Base-by-base conservation (phyloP, 2,888 invertebrate species). In the Drosophila imparisetae region DNA sequence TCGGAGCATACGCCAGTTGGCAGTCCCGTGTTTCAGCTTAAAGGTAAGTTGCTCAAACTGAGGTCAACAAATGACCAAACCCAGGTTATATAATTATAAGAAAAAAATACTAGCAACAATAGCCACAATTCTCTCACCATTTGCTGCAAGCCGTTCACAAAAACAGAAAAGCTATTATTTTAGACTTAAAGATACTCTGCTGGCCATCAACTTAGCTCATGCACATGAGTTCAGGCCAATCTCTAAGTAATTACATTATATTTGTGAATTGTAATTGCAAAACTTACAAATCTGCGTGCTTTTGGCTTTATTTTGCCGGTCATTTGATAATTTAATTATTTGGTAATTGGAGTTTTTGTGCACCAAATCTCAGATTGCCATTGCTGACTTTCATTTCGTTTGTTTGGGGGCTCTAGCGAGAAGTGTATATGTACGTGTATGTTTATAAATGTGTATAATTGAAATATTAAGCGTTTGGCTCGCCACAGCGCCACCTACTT, bases 1-100 rank as follows among this genome's bases (percentile, higher is more conserved):
- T 94, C 95, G 13, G 97, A 97, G 92, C 95, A 96, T 81, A 96
- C 96, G 2, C 94, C 94, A 42, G 95, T 96, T 15, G 96, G 96
- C 40, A 95, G 96, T 66, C 96, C 96, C 0, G 95, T 96, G 2
- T 96, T 96, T 93, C 96, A 96, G 81, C 94, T 96, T 45, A 95
- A 95, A 94, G 96, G 96, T 94, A 93, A 93, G 89, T 57, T 11
- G 21, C 57, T 86, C n/a, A 45, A 55, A 50, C 55, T 36, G 24
- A 60, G 74, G 64, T 72, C 72, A 66, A 42, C 52, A 24, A 66
- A 24, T 75, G 78, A 45, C 62, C 78, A 76, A 78, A 24, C 68
- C 69, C 64, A 69, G n/a, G 58, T 59, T 63, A 72, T 63, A 45
- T 49, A 65, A 72, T 32, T 27, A 36, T 13, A 40, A 49, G 13